Evolutionary conservation across 2,888 invertebrate genomes (phyloP), one percentile per base, ranked within the genome.

Genomic region (Drosophila birchii): DNA sequence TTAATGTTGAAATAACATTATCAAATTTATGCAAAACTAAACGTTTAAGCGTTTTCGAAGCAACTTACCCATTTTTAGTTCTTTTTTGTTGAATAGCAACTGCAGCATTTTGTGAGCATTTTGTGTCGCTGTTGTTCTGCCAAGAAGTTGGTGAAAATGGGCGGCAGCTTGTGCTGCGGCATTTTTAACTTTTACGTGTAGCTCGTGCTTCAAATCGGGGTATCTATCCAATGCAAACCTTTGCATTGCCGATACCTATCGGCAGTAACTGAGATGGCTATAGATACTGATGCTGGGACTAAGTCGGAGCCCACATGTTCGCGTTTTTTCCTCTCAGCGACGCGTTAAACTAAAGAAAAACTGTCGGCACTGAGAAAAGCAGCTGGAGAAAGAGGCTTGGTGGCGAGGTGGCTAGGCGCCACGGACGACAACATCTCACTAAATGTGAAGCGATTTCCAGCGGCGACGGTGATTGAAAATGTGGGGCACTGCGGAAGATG

Each of bases 111-210:
- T 58, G 36, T 39, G 47, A 69, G 67, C 49, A 80, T 78, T 70
- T 5, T 16, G 3, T 47, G 26, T 45, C 11, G 26, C n/a, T 26
- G 45, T 45, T 26, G 44, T 45, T 26, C 9, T 9, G 23, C 29
- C 26, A 9, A 20, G 51, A 72, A 78, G 75, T 58, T 70, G 75
- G 79, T 63, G 61, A 26, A n/a, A 47, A n/a, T 47, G 6, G 47
- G 73, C 76, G 68, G 68, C 86, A 84, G 79, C 87, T 87, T 81
- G 69, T 70, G 75, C 68, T 81, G 87, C 61, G 75, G 80, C 89
- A 86, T 86, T 88, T 89, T 88, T 80, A 82, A 83, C 79, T 89
- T 89, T 88, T 86, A 88, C 90, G 88, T 89, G 90, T 64, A 74
- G 90, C 90, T 88, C 90, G 86, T 89, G 86, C 83, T 60, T 57